Base-by-base conservation (phyloP, 1,140 invertebrate species). In the Metopolophium dirhodum region DNA sequence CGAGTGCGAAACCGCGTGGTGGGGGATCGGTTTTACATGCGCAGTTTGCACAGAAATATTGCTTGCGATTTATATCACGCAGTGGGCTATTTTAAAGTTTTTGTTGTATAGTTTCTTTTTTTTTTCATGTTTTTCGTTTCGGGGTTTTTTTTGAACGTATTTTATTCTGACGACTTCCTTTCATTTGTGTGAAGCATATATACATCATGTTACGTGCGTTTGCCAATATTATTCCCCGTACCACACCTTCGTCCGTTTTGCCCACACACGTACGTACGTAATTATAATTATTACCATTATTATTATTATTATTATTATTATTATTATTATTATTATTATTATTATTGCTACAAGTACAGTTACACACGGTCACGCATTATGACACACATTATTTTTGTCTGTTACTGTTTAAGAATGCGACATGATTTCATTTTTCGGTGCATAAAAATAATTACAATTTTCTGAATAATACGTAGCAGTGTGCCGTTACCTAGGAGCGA, bases 81-180 rank as follows among this genome's bases (percentile, higher is more conserved):
- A n/a, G 35, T 41, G 77, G 35, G 91, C 77, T 93, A 93, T 93
- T 93, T 93, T 85, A 86, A 86, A 86, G 35, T 93, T 93, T 86
- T 93, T 41, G 77, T 92, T 77, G 37, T 77, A 68, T 51, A 86
- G 8, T 47, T 51, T 82, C 2, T 68, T 22, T 90, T 47, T 49
- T 91, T 35, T 20, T 82, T 82, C 94, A 20, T 49, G 18, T 49
- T 49, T 47, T 54, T 54, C 9, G 18, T 89, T 89, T 77, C 61
- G 61, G 61, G 61, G 14, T n/a, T n/a, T 77, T 77, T 89, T 89
- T 35, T 35, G 2, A 88, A 54, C 30, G n/a, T 37, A 37, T 89
- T 89, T 37, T 11, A 54, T 23, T 37, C 49, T 9, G 88, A 89
- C 22, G 7, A 54, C 35, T 37, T 37, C 88, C 35, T 57, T 89